phyloP scores from a whole-genome alignment of 2,888 invertebrate species.

The Polyommatus iphigenia region DNA sequence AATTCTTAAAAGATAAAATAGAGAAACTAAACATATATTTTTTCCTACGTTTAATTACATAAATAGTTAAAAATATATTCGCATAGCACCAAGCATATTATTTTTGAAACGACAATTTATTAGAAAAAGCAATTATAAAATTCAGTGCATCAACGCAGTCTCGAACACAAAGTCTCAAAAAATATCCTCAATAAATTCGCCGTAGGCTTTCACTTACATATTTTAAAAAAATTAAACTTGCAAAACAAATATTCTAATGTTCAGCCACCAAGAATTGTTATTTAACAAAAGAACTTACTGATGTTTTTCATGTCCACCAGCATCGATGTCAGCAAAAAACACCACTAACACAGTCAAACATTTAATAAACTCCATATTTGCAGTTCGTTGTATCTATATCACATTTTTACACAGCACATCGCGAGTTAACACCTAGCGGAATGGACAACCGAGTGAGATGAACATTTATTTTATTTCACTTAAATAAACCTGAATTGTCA shows the following conservation, averaged over 20 bases:
- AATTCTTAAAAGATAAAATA: not conserved
- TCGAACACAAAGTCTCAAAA: not conserved
- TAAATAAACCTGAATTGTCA: conserved; percentile 77
- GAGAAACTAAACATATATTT: not conserved
- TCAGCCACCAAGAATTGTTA: not conserved
- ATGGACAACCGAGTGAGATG: conserved; percentile 50
- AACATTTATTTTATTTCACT: conserved; percentile 80
- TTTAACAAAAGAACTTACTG: conserved; percentile 56
- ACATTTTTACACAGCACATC: conserved; percentile 63
- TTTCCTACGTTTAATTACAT: not conserved
- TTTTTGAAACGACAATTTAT: not conserved
- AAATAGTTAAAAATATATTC: not conserved
- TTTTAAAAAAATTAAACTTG: not conserved
- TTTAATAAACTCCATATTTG: conserved; percentile 58
- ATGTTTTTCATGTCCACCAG: conserved; percentile 69
- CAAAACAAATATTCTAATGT: not conserved
- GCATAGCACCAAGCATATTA: not conserved
- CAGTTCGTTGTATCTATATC: conserved; percentile 52
- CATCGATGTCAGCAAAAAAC: conserved; percentile 58
- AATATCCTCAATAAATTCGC: not conserved
- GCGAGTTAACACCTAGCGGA: conserved; percentile 41
- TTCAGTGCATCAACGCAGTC: not conserved
- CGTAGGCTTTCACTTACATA: not conserved
- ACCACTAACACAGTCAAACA: conserved; percentile 60
- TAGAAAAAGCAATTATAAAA: not conserved